Evolutionary conservation across 1,140 invertebrate species (phyloP).

Genomic region (Calephelis virginiensis): DNA sequence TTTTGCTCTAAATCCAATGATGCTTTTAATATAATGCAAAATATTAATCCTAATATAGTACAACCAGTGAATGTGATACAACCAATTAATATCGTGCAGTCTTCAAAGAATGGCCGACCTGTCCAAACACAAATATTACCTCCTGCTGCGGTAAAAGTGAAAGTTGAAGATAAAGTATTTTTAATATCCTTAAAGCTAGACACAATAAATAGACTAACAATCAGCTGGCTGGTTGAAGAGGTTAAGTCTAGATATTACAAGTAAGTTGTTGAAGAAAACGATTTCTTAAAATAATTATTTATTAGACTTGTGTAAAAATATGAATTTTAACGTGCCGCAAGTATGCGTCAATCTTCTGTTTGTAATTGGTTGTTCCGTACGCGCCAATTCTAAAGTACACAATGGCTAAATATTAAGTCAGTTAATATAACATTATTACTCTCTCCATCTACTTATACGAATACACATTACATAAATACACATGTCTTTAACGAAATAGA

Average conservation of each 20-base stretch:
- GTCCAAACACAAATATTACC: constrained; percentile 63
- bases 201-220: constrained; percentile 79
- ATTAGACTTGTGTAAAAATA: too few relatives aligned
- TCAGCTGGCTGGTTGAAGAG: constrained; percentile 85
- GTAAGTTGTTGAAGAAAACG: constrained; percentile 57
- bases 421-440: too few relatives aligned
- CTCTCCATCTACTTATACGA: too few relatives aligned
- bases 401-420: too few relatives aligned
- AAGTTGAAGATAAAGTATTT: constrained; percentile 81
- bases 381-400: too few relatives aligned
- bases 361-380: too few relatives aligned
- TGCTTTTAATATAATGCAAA: constrained; percentile 57
- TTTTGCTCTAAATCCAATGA: constrained; percentile 44
- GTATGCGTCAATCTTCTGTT: too few relatives aligned
- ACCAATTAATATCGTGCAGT: constrained; percentile 66
- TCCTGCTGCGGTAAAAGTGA: constrained; percentile 80
- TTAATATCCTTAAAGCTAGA: constrained; percentile 81
- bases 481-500: too few relatives aligned
- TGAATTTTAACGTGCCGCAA: too few relatives aligned
- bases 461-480: too few relatives aligned
- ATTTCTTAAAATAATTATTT: neutral
- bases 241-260: constrained; percentile 84
- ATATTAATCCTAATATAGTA: constrained; percentile 60
- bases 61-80: constrained; percentile 65
- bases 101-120: constrained; percentile 55